These are phyloP conservation scores for Euglossa dilemma DNA, from an alignment of 1,140 invertebrate species.

Conservation along the genomic window DNA sequence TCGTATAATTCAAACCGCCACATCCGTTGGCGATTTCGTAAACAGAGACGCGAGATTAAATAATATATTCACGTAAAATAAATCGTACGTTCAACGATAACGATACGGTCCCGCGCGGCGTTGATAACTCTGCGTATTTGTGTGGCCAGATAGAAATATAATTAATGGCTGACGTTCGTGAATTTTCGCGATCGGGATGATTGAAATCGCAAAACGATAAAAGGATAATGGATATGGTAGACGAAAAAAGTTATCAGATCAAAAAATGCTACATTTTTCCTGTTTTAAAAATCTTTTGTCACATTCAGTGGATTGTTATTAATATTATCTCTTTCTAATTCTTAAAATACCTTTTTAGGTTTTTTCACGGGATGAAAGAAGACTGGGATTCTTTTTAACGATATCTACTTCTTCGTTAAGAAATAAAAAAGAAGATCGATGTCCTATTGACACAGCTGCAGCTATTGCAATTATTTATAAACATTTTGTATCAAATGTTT, in stretches of 20 bases:
- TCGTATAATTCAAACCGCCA: not conserved
- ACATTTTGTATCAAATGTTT: not conserved
- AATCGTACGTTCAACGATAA: slow-evolving; percentile 37
- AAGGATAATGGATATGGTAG: not conserved
- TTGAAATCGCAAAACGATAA: not conserved
- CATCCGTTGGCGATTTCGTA: not conserved
- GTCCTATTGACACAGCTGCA: too few relatives aligned
- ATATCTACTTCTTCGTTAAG: too few relatives aligned
- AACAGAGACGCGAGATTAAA: slow-evolving; percentile 28
- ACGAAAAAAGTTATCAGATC: not conserved
- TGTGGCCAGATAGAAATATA: not conserved
- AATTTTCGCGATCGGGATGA: not conserved
- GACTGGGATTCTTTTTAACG: too few relatives aligned
- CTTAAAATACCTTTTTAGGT: too few relatives aligned
- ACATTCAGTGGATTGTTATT: not conserved
- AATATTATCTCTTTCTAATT: too few relatives aligned
- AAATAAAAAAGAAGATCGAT: not conserved
- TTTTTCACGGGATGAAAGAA: too few relatives aligned
- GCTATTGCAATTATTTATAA: too few relatives aligned
- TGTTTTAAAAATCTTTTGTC: too few relatives aligned
- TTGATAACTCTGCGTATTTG: not conserved
- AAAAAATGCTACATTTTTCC: not conserved
- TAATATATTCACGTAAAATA: slow-evolving; percentile 65
- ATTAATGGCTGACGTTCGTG: not conserved
- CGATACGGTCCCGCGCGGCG: not conserved